A percentile compares a stretch with the other conserved stretches of the same genome.
Conservation (phyloP, 1,140 invertebrate genomes). For the Aricia agestis region DNA sequence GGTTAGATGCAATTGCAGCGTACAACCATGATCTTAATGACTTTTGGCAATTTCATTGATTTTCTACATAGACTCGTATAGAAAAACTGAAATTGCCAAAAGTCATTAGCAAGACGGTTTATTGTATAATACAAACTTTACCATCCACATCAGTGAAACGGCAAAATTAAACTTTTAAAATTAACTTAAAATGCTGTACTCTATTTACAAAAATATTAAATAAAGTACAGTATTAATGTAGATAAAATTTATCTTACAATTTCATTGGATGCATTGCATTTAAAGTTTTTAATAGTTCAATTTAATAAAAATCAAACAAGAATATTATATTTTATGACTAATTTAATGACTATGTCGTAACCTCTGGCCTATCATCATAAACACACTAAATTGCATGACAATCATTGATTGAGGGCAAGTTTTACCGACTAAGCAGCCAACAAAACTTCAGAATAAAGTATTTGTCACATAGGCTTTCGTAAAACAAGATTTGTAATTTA, state of each 20-base stretch:
- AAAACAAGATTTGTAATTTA: no score
- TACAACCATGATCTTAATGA: constrained; percentile 12
- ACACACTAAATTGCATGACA: constrained; percentile 11
- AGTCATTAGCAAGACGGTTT: no score
- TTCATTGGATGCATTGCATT: constrained; percentile 71
- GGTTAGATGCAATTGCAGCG: constrained; percentile 23
- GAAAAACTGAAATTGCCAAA: no score
- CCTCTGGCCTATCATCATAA: constrained; percentile 41
- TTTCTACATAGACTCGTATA: no score
- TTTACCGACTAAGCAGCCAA: no score
- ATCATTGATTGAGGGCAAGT: no score
- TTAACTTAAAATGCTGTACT: constrained; percentile 39
- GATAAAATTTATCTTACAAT: constrained; percentile 71
- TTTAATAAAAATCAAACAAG: constrained; percentile 73
- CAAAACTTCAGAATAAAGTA: no score
- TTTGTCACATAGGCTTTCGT: no score
- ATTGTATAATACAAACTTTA: constrained; percentile 37
- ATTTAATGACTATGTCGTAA: constrained; percentile 50
- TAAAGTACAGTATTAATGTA: constrained; percentile 52
- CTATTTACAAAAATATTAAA: constrained; percentile 39
- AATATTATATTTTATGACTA: constrained; percentile 46
- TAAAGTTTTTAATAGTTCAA: constrained; percentile 68
- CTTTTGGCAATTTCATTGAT: no score
- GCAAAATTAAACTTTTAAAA: constrained; percentile 17
- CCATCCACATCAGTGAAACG: constrained; percentile 2